Evolutionary conservation across 2,888 invertebrate genomes (phyloP).

Genomic region (Tipula vernalis): DNA sequence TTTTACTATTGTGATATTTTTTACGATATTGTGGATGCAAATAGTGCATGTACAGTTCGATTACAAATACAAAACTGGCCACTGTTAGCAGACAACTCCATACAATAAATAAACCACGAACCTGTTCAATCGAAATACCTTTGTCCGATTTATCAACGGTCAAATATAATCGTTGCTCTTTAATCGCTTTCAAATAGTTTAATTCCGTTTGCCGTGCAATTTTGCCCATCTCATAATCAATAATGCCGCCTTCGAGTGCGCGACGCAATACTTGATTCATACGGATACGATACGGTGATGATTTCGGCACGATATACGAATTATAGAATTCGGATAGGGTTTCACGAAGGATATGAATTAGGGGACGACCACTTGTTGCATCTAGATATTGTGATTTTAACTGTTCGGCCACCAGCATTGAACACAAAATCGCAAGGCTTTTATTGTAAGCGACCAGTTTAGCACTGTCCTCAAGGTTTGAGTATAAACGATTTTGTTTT

Average conservation of each 20-base stretch:
- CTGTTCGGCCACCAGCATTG: background rate
- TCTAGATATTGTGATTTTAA: background rate
- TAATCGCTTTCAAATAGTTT: background rate
- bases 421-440: background rate
- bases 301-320: slow-evolving; percentile 6
- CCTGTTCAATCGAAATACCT: background rate
- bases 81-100: background rate
- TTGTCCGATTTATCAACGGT: background rate
- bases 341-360: background rate
- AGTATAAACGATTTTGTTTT: background rate
- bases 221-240: background rate
- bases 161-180: background rate
- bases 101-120: background rate
- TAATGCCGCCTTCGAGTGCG: background rate
- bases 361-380: background rate
- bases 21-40: background rate
- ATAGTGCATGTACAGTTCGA: background rate
- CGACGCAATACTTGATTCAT: background rate
- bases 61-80: background rate
- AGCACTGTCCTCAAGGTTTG: background rate
- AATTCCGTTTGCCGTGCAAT: background rate
- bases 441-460: background rate
- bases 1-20: background rate
- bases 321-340: background rate
- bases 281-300: background rate